phyloP scores from a whole-genome alignment of 1,140 invertebrate genomes.

The Drosophila rufa region DNA sequence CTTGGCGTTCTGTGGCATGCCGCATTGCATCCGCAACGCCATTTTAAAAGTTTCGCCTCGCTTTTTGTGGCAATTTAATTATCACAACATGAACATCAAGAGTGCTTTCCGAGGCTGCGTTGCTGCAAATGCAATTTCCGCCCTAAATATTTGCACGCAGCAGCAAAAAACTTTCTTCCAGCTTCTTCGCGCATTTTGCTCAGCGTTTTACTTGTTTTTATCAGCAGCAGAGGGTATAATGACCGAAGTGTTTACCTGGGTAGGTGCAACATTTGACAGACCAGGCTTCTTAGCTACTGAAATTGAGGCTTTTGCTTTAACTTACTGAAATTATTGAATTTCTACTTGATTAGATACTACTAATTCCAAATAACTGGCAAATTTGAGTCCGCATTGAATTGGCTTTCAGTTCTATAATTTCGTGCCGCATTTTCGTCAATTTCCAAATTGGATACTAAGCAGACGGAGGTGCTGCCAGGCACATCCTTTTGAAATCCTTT shows the following conservation, averaged over 20 bases:
- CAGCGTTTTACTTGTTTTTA: neutral
- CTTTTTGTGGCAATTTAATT: constrained; percentile 39
- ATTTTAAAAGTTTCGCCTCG: constrained; percentile 13
- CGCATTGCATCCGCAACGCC: constrained; percentile 31
- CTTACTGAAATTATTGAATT: neutral
- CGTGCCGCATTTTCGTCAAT: neutral
- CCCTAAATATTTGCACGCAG: constrained; percentile 22
- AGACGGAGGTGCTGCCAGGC: neutral
- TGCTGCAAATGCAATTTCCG: constrained; percentile 30
- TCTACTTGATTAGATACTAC: too few relatives aligned
- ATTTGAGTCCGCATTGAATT: constrained; percentile 1
- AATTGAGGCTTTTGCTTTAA: too few relatives aligned
- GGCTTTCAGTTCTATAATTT: neutral
- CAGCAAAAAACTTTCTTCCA: constrained; percentile 5
- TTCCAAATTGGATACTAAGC: constrained; percentile 14
- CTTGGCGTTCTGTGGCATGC: neutral
- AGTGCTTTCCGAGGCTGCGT: constrained; percentile 10
- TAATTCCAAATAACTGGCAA: too few relatives aligned
- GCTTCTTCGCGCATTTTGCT: neutral
- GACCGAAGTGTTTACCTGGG: neutral
- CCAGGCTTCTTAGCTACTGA: neutral
- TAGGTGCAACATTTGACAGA: neutral
- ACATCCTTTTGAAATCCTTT: constrained; percentile 2
- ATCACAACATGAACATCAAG: constrained; percentile 16
- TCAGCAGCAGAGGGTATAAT: neutral